phyloP scores from a whole-genome alignment of 2,888 invertebrate genomes.

The Ophioninae sp. region DNA sequence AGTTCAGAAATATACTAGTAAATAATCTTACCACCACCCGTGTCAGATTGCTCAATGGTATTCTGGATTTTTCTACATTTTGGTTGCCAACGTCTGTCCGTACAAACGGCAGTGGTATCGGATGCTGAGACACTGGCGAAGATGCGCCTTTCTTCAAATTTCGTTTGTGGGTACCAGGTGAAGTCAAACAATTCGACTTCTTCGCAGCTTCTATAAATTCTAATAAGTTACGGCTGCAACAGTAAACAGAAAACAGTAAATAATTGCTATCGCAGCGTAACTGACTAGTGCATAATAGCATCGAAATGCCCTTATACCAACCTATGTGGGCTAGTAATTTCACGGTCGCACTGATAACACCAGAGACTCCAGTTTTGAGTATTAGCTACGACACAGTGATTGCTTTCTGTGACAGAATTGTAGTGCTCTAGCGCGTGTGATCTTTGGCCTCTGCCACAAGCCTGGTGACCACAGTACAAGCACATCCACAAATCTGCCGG shows the following conservation, averaged over 20 bases:
- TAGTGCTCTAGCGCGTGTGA: slow-evolving; percentile 90
- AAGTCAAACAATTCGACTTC: slow-evolving; percentile 44
- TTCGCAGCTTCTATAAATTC: slow-evolving; percentile 61
- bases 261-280: slow-evolving; percentile 14
- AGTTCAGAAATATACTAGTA: not conserved
- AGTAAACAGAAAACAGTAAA: not conserved
- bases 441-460: slow-evolving; percentile 87
- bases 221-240: slow-evolving; percentile 49
- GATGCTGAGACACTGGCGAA: slow-evolving; percentile 51
- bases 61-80: slow-evolving; percentile 28
- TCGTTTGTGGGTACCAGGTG: slow-evolving; percentile 52
- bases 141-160: slow-evolving; percentile 57
- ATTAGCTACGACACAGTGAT: slow-evolving; percentile 88
- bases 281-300: too few species aligned
- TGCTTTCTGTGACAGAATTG: slow-evolving; percentile 88
- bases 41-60: slow-evolving; percentile 41
- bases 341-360: slow-evolving; percentile 90
- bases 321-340: slow-evolving; percentile 83
- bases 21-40: slow-evolving; percentile 51
- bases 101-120: slow-evolving; percentile 50
- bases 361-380: slow-evolving; percentile 88
- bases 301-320: slow-evolving; percentile 51
- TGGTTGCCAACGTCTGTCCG: slow-evolving; percentile 35
- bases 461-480: slow-evolving; percentile 89
- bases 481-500: slow-evolving; percentile 87